Evolutionary conservation across 2,888 invertebrate genomes (phyloP), one percentile per base, ranked within the genome.

Genomic region (Heliconius aoede): DNA sequence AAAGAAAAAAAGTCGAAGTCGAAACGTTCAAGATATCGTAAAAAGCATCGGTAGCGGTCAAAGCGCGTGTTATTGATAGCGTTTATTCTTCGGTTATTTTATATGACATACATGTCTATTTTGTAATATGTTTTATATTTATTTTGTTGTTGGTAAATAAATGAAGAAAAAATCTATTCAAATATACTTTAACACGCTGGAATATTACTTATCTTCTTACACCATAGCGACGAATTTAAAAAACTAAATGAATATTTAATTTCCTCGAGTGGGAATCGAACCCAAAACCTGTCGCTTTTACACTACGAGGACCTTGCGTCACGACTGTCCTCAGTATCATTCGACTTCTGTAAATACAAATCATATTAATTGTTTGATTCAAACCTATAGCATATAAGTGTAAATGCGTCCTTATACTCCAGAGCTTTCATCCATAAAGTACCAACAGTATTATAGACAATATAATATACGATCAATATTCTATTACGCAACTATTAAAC

Each of bases 401-500:
- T 68, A 69, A 61, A 58, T 55, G 30, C 40, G 61, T 60, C 60
- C 28, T 40, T 67, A 67, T 46, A 68, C 40, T 69, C 2, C 26
- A 60, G 46, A 74, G n/a, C 60, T 68, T 74, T 61, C 74, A 61
- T 68, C 46, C 46, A 51, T 61, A 61, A 51, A 74, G 51, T 51
- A 32, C 32, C 46, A 51, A 67, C 40, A 67, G 32, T 62, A n/a
- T 55, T 9, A 64, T 24, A 30, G 65, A 73, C 68, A 73, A 55
- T 78, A n/a, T n/a, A n/a, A n/a, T n/a, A 80, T 79, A 75, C 55
- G 82, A 82, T 82, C 85, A 81, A 83, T 84, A n/a, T n/a, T n/a
- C 84, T 85, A 86, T 89, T 90, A 89, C 85, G 87, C 84, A 89
- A 90, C 85, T 86, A 89, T 89, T 89, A 87, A 88, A 85, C 83